Conservation (phyloP, 2,113 vertebrate species). For the Nothoprocta pentlandii region DNA sequence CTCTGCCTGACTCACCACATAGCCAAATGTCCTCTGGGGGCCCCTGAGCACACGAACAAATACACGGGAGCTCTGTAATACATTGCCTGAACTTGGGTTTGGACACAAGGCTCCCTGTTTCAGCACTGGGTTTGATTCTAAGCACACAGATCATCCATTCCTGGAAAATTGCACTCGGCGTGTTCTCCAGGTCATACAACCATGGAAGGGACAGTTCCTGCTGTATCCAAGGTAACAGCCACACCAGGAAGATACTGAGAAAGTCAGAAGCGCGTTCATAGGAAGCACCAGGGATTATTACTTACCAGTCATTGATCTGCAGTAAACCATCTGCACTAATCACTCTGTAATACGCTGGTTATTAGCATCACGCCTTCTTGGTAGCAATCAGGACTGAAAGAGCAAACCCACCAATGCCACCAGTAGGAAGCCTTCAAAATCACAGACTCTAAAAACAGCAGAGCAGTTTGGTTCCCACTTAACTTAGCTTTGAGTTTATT, state of each 20-base stretch:
- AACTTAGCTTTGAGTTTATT: background rate
- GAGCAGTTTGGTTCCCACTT: background rate
- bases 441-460: fast-evolving
- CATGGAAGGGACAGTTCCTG: background rate
- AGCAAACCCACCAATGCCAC: background rate
- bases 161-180: background rate
- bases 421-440: background rate
- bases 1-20: background rate
- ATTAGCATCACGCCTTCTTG: background rate
- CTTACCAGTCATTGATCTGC: background rate
- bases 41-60: background rate
- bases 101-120: fast-evolving
- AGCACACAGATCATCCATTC: no score
- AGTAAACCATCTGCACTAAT: background rate
- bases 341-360: background rate
- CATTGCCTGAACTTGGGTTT: background rate
- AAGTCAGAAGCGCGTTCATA: background rate
- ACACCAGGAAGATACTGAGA: background rate
- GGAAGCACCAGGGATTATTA: background rate
- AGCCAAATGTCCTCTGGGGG: background rate
- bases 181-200: background rate
- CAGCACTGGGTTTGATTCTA: background rate
- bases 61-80: background rate
- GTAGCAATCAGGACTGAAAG: background rate
- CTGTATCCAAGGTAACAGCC: background rate